A percentile compares a stretch with the other conserved stretches of the same genome.
phyloP scores from a whole-genome alignment of 2,888 invertebrate species.

The Tenthredo mesomela region DNA sequence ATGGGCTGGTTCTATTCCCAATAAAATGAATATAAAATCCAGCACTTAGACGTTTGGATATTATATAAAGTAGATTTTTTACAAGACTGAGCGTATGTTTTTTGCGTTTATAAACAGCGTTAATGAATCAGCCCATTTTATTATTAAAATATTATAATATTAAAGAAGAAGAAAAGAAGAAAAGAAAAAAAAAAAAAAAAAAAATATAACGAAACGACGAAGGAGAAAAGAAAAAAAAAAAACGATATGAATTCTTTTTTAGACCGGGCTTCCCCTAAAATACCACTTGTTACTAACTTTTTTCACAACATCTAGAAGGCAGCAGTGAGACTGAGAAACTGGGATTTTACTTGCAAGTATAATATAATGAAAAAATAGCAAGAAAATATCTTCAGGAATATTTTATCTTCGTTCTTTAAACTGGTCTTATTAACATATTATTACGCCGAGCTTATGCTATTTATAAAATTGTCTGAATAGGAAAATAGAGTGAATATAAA shows the following conservation, averaged over 20 bases:
- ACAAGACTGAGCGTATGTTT: constrained; percentile 62
- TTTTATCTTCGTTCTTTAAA: constrained; percentile 14
- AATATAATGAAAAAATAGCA: background rate
- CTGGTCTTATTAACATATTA: background rate
- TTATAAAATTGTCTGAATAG: background rate
- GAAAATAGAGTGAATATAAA: background rate
- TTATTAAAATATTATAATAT: constrained; percentile 17
- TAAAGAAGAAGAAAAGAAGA: background rate
- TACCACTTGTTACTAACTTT: constrained; percentile 52
- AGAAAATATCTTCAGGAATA: background rate
- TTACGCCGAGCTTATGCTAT: constrained; percentile 4
- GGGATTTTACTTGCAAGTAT: background rate
- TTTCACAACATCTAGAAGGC: constrained; percentile 40
- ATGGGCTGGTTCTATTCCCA: constrained; percentile 49
- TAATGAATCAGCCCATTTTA: constrained; percentile 48
- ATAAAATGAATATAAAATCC: constrained; percentile 19
- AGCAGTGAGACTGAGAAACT: constrained; percentile 32
- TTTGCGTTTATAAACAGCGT: constrained; percentile 49
- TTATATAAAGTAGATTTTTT: constrained; percentile 49
- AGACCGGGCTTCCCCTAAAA: constrained; percentile 47
- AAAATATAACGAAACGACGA: background rate
- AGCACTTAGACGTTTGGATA: constrained; percentile 12
- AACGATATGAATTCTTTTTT: constrained; percentile 18
- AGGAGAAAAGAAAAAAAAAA: constrained; percentile 48
- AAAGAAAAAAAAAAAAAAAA: constrained; percentile 30